Base-by-base conservation (phyloP, 2,888 invertebrate species). In the Platycnemis pennipes region DNA sequence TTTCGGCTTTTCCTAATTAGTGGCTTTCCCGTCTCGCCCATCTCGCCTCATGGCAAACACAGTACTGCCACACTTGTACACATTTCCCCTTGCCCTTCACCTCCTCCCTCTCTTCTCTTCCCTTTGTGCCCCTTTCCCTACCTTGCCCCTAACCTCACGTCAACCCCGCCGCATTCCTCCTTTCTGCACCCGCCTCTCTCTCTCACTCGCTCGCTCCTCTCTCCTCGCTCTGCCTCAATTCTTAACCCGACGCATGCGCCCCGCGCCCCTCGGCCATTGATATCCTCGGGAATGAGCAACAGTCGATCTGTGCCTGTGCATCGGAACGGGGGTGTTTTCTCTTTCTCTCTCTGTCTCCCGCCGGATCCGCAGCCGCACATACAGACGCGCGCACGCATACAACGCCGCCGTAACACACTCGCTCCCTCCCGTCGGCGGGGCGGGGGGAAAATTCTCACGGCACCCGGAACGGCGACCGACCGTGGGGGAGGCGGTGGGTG, bases 1-100 rank as follows among this genome's bases (percentile, higher is more conserved):
- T 77, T 77, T 77, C n/a, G 77, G 77, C 77, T 77, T 77, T 77
- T 77, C 77, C 77, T 77, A 77, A 77, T 77, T 77, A 77, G 77
- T 37, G 77, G 37, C 31, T 77, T 77, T 77, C 26, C 1, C 26
- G 1, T 16, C 19, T 26, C 19, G 63, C 26, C 26, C 63, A 26
- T 26, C 63, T 63, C 19, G 63, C 26, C 63, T 63, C 26, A 63
- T 26, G 63, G 63, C 19, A 63, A 63, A 63, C 63, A 26, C 26
- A 63, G 63, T 26, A 63, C 63, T 63, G 63, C 63, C 63, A 63
- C 63, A 63, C 26, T 63, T 8, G 63, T 63, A 26, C 26, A 63
- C 63, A 63, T 3, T 22, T 22, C 63, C 7, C 26, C 16, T 16
- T 16, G 7, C 49, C 49, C 49, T 49, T n/a, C n/a, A n/a, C n/a